These are phyloP conservation scores for Macaca fascicularis DNA, from an alignment of 2,113 vertebrate species.

Conservation along the genomic window DNA sequence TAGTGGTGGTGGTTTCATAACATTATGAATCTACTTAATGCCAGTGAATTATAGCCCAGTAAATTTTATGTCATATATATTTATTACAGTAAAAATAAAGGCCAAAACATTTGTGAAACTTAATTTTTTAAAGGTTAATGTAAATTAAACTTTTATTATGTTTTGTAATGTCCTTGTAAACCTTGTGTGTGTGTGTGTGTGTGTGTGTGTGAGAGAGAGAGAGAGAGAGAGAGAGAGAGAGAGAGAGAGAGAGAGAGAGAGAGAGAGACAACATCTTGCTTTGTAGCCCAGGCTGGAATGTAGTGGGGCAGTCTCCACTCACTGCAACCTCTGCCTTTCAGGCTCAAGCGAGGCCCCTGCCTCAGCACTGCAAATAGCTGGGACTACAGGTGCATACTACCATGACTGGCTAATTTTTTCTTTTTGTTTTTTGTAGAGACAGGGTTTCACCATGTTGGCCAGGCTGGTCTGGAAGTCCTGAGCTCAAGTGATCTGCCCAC, in stretches of 20 bases:
- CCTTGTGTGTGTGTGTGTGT: too few species aligned
- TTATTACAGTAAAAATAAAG: neutral
- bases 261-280: neutral
- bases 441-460: neutral
- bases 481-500: neutral
- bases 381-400: neutral
- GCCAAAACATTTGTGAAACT: neutral
- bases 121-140: neutral
- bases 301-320: neutral
- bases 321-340: neutral
- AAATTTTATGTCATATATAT: neutral
- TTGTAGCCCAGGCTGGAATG: neutral
- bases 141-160: neutral
- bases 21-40: neutral
- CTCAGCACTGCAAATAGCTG: neutral
- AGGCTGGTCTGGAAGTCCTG: neutral
- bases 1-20: neutral
- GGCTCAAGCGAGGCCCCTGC: accelerated
- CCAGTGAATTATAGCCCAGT: neutral
- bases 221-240: neutral
- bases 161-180: neutral
- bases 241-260: too few species aligned
- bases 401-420: neutral
- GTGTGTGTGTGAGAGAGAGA: too few species aligned
- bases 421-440: neutral